Percentiles rank a stretch among this genome's conserved stretches.
Conservation (phyloP, 2,888 invertebrate species). For the Gandaritis pyraliata region DNA sequence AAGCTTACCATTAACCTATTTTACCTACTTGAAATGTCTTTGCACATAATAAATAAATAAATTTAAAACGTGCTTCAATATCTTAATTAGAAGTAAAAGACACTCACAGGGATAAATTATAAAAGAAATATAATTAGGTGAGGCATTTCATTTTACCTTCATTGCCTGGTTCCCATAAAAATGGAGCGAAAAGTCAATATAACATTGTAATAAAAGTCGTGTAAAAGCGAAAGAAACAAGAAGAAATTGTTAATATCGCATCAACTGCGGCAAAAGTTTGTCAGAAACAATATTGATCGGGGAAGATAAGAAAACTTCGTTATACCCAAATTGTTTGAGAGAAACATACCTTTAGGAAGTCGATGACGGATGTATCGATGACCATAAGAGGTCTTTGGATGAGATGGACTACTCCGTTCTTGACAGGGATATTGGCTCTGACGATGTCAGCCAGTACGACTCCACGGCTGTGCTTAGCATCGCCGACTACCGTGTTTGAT, state of each 20-base stretch:
- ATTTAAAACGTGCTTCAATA: conserved; percentile 62
- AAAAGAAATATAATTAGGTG: conserved; percentile 56
- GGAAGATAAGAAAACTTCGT: conserved; percentile 14
- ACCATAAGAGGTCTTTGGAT: conserved; percentile 96
- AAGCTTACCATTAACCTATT: conserved; percentile 28
- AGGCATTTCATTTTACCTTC: conserved; percentile 75
- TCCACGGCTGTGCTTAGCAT: conserved; percentile 90
- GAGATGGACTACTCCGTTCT: conserved; percentile 96
- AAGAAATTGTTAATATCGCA: conserved; percentile 22
- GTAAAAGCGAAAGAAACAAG: conserved; percentile 24
- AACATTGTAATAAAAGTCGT: conserved; percentile 42
- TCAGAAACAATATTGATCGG: conserved; percentile 12
- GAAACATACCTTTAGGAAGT: conserved; percentile 90
- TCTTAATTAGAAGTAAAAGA: conserved; percentile 53
- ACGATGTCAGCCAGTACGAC: conserved; percentile 95
- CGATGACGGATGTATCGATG: conserved; percentile 93
- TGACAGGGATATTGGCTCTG: conserved; percentile 95
- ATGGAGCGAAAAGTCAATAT: conserved; percentile 78
- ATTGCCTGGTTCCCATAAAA: conserved; percentile 79
- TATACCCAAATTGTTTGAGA: conserved; percentile 18
- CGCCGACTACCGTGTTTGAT: conserved; percentile 92
- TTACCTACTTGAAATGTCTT: conserved; percentile 33
- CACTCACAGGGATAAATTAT: conserved; percentile 66
- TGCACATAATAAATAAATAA: conserved; percentile 38
- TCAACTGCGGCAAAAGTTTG: conserved; percentile 22